A percentile compares a stretch with the other conserved stretches of the same genome.
Conservation (phyloP, 2,797 vertebrate genomes). For the Sebastes goodei region DNA sequence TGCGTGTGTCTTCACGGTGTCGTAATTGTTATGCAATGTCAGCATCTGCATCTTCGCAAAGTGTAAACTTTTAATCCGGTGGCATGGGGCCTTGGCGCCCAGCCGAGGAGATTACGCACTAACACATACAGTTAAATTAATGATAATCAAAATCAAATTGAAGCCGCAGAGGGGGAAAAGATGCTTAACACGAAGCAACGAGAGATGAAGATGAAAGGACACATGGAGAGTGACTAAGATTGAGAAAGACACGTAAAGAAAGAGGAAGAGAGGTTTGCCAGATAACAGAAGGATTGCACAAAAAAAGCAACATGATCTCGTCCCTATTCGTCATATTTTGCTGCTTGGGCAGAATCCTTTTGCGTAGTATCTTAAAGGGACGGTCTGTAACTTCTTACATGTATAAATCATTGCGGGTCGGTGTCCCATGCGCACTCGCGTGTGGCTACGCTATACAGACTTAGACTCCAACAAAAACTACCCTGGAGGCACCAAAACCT, state of each 20-base stretch:
- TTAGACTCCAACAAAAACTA: no score
- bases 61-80: constrained; percentile 18
- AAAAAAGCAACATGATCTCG: no score
- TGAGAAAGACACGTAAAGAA: background rate
- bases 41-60: background rate
- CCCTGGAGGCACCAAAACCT: no score
- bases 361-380: background rate
- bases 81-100: background rate
- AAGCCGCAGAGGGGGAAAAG: background rate
- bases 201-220: constrained; percentile 10
- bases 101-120: background rate
- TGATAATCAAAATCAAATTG: constrained; percentile 9
- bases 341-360: background rate
- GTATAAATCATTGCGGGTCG: no score
- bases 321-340: no score
- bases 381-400: no score
- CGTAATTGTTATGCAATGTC: background rate
- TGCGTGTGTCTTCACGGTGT: background rate
- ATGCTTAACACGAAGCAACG: background rate
- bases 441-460: no score
- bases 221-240: background rate
- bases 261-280: background rate
- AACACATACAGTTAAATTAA: background rate
- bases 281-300: background rate
- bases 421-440: no score